These are phyloP conservation scores for Uria lomvia DNA, from an alignment of 2,113 vertebrate species.

Conservation along the genomic window DNA sequence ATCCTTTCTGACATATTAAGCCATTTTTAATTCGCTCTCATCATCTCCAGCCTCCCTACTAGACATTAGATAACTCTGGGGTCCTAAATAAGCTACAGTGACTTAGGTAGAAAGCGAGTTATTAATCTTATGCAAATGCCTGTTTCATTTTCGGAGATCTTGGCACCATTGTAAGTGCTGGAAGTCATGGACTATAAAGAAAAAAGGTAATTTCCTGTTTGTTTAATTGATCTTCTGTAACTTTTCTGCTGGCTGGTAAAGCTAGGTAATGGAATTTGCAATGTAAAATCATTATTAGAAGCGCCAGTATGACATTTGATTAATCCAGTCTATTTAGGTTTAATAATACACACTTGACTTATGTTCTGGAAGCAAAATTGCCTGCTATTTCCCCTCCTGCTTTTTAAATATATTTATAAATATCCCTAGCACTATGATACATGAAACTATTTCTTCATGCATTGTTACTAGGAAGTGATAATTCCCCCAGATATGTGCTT, in stretches of 20 bases:
- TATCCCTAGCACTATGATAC: not conserved
- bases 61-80: constrained; percentile 29
- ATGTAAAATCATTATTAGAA: constrained; percentile 59
- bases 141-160: constrained; percentile 37
- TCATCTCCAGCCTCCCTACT: constrained; percentile 31
- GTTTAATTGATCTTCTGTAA: constrained; percentile 65
- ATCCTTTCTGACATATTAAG: constrained; percentile 66
- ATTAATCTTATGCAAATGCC: constrained; percentile 51
- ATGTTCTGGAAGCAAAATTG: constrained; percentile 45
- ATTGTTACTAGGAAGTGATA: not conserved
- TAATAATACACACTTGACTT: constrained; percentile 52
- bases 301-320: constrained; percentile 69
- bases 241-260: constrained; percentile 54
- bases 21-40: constrained; percentile 69
- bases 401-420: constrained; percentile 26
- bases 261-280: constrained; percentile 55
- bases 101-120: constrained; percentile 1
- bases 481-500: not conserved
- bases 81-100: constrained; percentile 35
- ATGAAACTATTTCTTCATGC: not conserved
- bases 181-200: constrained; percentile 25
- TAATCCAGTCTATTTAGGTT: constrained; percentile 59
- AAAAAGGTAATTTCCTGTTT: constrained; percentile 63
- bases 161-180: constrained; percentile 11
- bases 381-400: not conserved